Conservation (phyloP, 2,888 invertebrate species). For the Pseudococcus jackbeardsleyi region DNA sequence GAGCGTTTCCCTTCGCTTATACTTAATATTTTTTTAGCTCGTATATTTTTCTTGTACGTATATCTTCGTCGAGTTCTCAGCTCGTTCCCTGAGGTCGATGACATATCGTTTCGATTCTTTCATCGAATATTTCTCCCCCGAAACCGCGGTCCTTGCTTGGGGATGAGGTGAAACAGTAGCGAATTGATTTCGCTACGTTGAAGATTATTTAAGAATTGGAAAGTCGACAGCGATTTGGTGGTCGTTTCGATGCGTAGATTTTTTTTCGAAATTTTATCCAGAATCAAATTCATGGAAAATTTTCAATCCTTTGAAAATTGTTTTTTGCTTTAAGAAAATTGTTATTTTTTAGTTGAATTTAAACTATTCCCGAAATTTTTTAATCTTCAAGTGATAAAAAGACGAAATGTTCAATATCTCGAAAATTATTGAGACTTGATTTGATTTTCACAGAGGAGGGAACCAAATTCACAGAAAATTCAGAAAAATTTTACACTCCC, state of each 20-base stretch:
- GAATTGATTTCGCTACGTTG: not conserved
- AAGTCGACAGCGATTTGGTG: not conserved
- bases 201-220: not conserved
- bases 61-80: not conserved
- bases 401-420: no score
- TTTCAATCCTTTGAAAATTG: no score
- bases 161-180: not conserved
- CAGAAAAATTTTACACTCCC: no score
- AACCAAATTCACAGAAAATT: no score
- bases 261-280: no score
- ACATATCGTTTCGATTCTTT: constrained; percentile 13
- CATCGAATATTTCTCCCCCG: not conserved
- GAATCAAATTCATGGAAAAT: no score
- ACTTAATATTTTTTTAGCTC: not conserved
- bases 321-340: no score
- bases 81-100: not conserved
- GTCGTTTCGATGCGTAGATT: not conserved
- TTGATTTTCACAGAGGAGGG: no score
- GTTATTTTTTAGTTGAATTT: no score
- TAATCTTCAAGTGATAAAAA: no score
- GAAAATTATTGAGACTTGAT: no score
- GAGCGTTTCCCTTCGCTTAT: not conserved
- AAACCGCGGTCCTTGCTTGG: not conserved
- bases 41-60: not conserved
- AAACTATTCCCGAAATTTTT: no score